Evolutionary conservation across 1,140 invertebrate species (phyloP).

Genomic region (Hycleus cichorii): DNA sequence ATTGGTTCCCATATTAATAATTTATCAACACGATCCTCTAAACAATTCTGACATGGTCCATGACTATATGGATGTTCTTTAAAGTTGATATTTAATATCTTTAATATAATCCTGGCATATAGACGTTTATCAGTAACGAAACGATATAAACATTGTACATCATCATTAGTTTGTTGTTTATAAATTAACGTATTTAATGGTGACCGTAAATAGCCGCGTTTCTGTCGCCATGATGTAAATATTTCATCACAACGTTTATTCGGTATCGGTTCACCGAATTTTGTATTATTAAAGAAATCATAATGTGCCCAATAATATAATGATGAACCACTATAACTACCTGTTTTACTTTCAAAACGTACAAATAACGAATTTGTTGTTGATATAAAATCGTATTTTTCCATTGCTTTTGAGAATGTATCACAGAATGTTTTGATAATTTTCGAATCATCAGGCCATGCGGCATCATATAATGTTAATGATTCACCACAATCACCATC

Average conservation of each 20-base stretch:
- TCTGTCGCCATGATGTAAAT: conserved; percentile 69
- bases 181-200: conserved; percentile 80
- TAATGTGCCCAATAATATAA: conserved; percentile 89
- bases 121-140: conserved; percentile 74
- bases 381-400: conserved; percentile 85
- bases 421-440: conserved; percentile 91
- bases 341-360: conserved; percentile 81
- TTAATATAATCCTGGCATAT: conserved; percentile 71
- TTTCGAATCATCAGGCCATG: conserved; percentile 73
- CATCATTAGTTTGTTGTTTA: conserved; percentile 59
- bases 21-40: conserved; percentile 76
- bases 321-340: conserved; percentile 79
- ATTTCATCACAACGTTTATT: conserved; percentile 79
- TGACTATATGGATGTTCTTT: conserved; percentile 71
- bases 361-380: conserved; percentile 78
- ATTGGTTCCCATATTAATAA: conserved; percentile 67
- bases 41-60: conserved; percentile 71
- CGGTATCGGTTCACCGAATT: conserved; percentile 68
- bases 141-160: conserved; percentile 71
- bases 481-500: conserved; percentile 84
- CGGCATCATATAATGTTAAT: conserved; percentile 77
- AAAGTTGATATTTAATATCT: conserved; percentile 60
- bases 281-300: conserved; percentile 85
- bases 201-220: conserved; percentile 63
- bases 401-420: conserved; percentile 83